Conservation (phyloP, 2,113 vertebrate genomes). For the Paramisgurnus dabryanus region DNA sequence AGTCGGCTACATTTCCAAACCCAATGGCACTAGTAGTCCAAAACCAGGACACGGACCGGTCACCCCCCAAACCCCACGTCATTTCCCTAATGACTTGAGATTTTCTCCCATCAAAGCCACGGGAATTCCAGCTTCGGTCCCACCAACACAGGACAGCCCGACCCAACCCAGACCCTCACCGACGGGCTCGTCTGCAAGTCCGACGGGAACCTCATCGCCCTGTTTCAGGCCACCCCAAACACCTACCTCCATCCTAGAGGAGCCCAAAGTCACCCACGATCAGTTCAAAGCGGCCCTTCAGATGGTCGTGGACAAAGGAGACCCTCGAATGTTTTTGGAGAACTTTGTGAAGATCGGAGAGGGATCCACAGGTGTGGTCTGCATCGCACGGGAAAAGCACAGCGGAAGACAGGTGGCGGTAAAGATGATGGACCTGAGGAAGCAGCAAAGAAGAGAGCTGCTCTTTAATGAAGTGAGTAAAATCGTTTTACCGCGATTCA, state of each 20-base stretch:
- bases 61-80: neutral
- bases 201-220: slow-evolving; percentile 74
- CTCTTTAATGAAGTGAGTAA: slow-evolving; percentile 88
- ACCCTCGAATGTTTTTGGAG: slow-evolving; percentile 82
- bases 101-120: neutral
- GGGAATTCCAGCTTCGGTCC: neutral
- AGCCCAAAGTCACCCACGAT: slow-evolving; percentile 79
- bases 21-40: slow-evolving; percentile 65
- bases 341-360: slow-evolving; percentile 93
- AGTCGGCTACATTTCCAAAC: slow-evolving; percentile 45
- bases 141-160: slow-evolving; percentile 56
- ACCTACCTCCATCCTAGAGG: slow-evolving; percentile 54
- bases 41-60: slow-evolving; percentile 29
- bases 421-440: slow-evolving; percentile 94
- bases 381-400: slow-evolving; percentile 84
- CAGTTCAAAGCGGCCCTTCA: slow-evolving; percentile 89
- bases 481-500: no score
- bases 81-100: slow-evolving; percentile 35
- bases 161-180: slow-evolving; percentile 70
- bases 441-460: slow-evolving; percentile 90
- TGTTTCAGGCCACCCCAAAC: slow-evolving; percentile 72
- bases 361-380: slow-evolving; percentile 91
- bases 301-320: slow-evolving; percentile 89
- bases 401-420: slow-evolving; percentile 88
- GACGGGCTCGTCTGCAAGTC: slow-evolving; percentile 66